Conservation (phyloP, 2,888 invertebrate species). For the Saturnia japonica region DNA sequence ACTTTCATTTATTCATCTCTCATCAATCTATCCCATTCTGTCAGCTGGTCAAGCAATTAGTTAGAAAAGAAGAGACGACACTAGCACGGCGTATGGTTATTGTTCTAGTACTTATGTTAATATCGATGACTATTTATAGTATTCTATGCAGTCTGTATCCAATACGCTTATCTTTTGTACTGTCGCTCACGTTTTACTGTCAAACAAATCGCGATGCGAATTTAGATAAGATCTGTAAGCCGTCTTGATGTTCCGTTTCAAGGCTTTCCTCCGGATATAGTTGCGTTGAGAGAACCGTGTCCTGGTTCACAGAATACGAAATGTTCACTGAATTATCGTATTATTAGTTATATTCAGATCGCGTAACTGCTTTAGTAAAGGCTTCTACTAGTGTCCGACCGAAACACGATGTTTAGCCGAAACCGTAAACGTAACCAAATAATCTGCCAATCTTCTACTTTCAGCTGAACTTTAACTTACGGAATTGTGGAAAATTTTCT, state of each 20-base stretch:
- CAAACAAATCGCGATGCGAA: constrained; percentile 37
- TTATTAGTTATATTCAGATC: constrained; percentile 11
- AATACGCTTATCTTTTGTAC: constrained; percentile 3
- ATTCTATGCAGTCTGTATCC: neutral
- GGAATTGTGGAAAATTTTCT: too few relatives aligned
- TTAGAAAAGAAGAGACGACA: too few relatives aligned
- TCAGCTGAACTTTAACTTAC: too few relatives aligned
- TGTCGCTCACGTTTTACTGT: constrained; percentile 33
- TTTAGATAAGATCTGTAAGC: constrained; percentile 27
- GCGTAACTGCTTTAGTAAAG: neutral
- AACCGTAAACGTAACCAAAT: too few relatives aligned
- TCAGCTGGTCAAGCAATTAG: too few relatives aligned
- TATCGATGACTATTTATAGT: neutral
- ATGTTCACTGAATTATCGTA: constrained; percentile 23
- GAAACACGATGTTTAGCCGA: too few relatives aligned
- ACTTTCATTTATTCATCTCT: too few relatives aligned
- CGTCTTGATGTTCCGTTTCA: constrained; percentile 28
- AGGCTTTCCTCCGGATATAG: constrained; percentile 34
- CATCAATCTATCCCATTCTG: too few relatives aligned
- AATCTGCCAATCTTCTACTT: too few relatives aligned
- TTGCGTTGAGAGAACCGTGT: constrained; percentile 46
- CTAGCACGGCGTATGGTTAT: too few relatives aligned
- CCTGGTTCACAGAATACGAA: constrained; percentile 38
- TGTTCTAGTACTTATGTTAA: too few relatives aligned
- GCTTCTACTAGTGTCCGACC: too few relatives aligned